phyloP scores from a whole-genome alignment of 2,888 invertebrate species.

The Pediacus dermestoides region DNA sequence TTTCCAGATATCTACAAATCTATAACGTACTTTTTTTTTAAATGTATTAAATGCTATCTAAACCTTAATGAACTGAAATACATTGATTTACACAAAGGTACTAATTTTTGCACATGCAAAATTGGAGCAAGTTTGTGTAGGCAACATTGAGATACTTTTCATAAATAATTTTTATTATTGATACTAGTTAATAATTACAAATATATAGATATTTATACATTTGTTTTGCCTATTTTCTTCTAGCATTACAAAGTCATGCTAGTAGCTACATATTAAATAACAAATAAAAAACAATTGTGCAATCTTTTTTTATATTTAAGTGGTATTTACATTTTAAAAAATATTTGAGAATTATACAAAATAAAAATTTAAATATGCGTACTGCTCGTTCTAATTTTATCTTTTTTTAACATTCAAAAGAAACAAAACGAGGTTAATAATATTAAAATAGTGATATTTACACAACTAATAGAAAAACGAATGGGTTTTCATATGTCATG shows the following conservation, averaged over 20 bases:
- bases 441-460: slow-evolving; percentile 19
- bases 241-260: slow-evolving; percentile 30
- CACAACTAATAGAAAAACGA: too few species aligned
- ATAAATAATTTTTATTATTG: slow-evolving; percentile 32
- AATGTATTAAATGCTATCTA: slow-evolving; percentile 39
- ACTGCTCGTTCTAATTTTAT: slow-evolving; percentile 16
- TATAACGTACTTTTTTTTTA: slow-evolving; percentile 42
- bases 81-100: slow-evolving; percentile 46
- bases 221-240: slow-evolving; percentile 33
- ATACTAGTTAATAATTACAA: slow-evolving; percentile 44
- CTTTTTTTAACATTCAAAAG: slow-evolving; percentile 11
- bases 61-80: slow-evolving; percentile 39
- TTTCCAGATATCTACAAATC: slow-evolving; percentile 44
- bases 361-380: slow-evolving; percentile 31
- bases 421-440: slow-evolving; percentile 14
- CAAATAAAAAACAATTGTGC: slow-evolving; percentile 43
- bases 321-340: slow-evolving; percentile 32
- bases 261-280: slow-evolving; percentile 44
- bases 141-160: slow-evolving; percentile 44
- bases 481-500: slow-evolving; percentile 41
- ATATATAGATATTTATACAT: slow-evolving; percentile 44
- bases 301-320: slow-evolving; percentile 21
- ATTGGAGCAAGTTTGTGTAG: slow-evolving; percentile 44
- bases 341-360: slow-evolving; percentile 23
- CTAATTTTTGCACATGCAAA: slow-evolving; percentile 43